phyloP scores from a whole-genome alignment of 2,113 vertebrate genomes.

The Gobius niger region DNA sequence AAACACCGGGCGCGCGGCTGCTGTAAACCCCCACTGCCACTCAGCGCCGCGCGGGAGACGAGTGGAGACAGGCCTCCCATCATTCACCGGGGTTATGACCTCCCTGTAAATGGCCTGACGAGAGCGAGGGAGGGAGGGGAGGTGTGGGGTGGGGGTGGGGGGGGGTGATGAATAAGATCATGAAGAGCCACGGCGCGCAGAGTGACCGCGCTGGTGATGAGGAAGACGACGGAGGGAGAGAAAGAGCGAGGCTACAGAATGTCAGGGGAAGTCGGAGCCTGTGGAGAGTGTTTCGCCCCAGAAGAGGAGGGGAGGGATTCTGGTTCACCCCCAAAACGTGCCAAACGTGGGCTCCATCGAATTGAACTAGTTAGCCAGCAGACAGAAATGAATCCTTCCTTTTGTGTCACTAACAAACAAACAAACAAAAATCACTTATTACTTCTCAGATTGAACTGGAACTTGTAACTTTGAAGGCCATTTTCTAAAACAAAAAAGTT shows the following conservation, averaged over 20 bases:
- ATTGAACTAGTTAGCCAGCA: too few relatives aligned
- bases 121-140: conserved; percentile 35
- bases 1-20: conserved; percentile 8
- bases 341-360: too few relatives aligned
- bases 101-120: conserved; percentile 69
- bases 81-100: conserved; percentile 74
- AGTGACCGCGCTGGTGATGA: conserved; percentile 14
- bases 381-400: too few relatives aligned
- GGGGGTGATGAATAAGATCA: conserved; percentile 43
- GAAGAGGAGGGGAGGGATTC: too few relatives aligned
- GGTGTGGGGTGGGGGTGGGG: conserved; percentile 39
- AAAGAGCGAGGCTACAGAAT: neutral
- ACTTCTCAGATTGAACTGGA: too few relatives aligned
- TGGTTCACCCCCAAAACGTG: too few relatives aligned
- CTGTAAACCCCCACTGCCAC: conserved; percentile 9
- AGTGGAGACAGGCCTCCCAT: conserved; percentile 53
- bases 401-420: too few relatives aligned
- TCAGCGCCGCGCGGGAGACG: conserved; percentile 21
- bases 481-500: too few relatives aligned
- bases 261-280: neutral
- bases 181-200: conserved; percentile 23
- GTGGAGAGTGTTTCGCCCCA: too few relatives aligned
- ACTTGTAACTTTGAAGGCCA: too few relatives aligned
- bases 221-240: conserved; percentile 14
- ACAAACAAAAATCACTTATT: too few relatives aligned